A percentile compares a stretch with the other conserved stretches of the same genome.
Conservation (phyloP, 2,888 invertebrate genomes). For the Hetaerina titia region DNA sequence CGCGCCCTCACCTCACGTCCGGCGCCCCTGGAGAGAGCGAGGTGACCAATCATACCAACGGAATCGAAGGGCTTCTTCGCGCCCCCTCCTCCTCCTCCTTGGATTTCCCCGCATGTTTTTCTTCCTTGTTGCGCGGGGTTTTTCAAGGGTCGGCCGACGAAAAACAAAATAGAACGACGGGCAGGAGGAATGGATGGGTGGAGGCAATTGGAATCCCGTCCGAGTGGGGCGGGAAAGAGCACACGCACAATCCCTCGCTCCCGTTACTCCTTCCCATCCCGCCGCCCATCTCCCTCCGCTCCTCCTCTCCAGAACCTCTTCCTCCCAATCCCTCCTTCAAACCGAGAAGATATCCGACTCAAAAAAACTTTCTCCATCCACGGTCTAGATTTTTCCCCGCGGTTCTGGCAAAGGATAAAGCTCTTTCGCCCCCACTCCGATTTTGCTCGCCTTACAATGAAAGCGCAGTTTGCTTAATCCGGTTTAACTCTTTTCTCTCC, state of each 20-base stretch:
- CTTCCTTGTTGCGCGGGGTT: not conserved
- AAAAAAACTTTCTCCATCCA: not conserved
- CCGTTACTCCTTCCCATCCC: not conserved
- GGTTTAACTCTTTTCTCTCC: no score
- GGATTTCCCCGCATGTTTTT: conserved; percentile 9
- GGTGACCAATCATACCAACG: conserved; percentile 34
- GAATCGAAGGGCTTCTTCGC: conserved; percentile 3
- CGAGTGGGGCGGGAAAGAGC: not conserved
- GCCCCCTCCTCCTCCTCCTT: not conserved
- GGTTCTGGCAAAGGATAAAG: not conserved
- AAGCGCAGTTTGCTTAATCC: no score
- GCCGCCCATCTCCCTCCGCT: not conserved
- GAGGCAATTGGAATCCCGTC: conserved; percentile 1
- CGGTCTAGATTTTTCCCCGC: not conserved
- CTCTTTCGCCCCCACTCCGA: not conserved
- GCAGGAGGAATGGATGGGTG: not conserved
- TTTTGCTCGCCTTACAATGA: not conserved
- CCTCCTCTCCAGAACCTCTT: not conserved
- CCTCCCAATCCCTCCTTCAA: not conserved
- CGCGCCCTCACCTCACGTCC: conserved; percentile 39
- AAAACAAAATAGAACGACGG: not conserved
- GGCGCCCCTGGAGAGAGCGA: not conserved
- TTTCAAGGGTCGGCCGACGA: no score
- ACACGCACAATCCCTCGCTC: not conserved
- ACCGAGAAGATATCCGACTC: not conserved